Evolutionary conservation across 2,888 invertebrate species (phyloP), one percentile per base, ranked within the genome.

Genomic region (Ferdinandea cuprea): DNA sequence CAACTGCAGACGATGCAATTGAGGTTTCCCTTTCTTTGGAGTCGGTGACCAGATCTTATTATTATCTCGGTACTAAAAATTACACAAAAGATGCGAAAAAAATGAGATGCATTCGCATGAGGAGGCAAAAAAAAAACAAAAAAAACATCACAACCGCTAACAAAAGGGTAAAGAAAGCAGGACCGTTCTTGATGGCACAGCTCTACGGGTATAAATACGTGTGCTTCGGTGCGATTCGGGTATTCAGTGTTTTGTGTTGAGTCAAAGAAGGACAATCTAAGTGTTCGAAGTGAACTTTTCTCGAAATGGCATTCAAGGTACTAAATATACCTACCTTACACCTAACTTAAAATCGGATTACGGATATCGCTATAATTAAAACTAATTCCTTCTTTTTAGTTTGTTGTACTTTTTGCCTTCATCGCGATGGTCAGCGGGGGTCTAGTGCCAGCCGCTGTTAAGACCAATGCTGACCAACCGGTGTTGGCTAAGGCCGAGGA

Each of bases 201-300:
- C 35, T 8, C 50, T 44, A 84, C 83, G 85, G 85, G 86, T 90
- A 90, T 90, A 90, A 89, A 90, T 88, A 88, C 86, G 66, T 76
- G 83, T 66, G 61, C 35, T 46, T 59, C 17, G 32, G 81, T 85
- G 80, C 86, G 84, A 61, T 83, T 66, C 68, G 83, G 74, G 85
- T 89, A 89, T 90, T 90, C 90, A 90, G 90, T 90, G 90, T 90
- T 90, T 89, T 88, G 90, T 89, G 90, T 89, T 89, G 90, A 89
- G 90, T 89, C 86, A 86, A 86, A 86, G 86, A 87, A 88, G 89
- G 87, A 50, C 76, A 63, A 69, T 65, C 46, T 15, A 58, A 71
- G 58, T 44, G 73, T 71, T 76, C 72, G 54, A 65, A 72, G 74
- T 42, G 56, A 78, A 72, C 15, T 59, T 58, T 59, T 81, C 63